Evolutionary conservation across 2,797 vertebrate genomes (phyloP), one percentile per base, ranked within the genome.

Genomic region (Diplodus sargus): DNA sequence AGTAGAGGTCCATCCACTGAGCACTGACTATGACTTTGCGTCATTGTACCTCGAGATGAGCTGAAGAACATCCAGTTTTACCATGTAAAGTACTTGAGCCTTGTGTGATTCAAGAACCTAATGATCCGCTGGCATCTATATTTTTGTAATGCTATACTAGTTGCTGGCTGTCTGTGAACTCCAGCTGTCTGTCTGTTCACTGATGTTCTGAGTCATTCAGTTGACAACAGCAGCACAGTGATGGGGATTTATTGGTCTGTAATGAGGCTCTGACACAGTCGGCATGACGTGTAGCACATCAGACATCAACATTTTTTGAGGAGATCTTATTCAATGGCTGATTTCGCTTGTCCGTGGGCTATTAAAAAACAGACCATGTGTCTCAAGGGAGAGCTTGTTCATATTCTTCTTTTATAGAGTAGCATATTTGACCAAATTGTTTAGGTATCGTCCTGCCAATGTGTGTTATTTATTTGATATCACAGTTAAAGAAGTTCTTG

Each of bases 231-330:
- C 52, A 57, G 12, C 51, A 18, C n/a, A 74, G 82, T 68, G 48
- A 82, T 82, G 62, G 30, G 47, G 64, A 75, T 64, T 18, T 78
- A 69, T 66, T 78, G 69, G 52, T 82, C 67, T 58, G n/a, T 54
- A 64, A 72, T 83, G 53, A 82, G 28, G 75, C 30, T 81, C 18
- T 67, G 30, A 49, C 42, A 58, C 64, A 60, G 59, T 76, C 51
- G 64, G 61, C 34, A 64, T 70, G 13, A 78, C 69, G 69, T 47
- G 45, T 20, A 61, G 48, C 70, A 68, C 53, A 68, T 72, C 70
- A 75, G 76, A 82, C 73, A 74, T 76, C 49, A 49, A 54, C 49
- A 48, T 51, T 74, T 34, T 68, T 16, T 30, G 42, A 13, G 7
- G 12, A 70, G 25, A 61, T 22, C 48, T 67, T 30, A 72, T 54